These are phyloP conservation scores for Anser brachyrhynchus DNA, from an alignment of 2,113 vertebrate genomes.

Conservation along the genomic window DNA sequence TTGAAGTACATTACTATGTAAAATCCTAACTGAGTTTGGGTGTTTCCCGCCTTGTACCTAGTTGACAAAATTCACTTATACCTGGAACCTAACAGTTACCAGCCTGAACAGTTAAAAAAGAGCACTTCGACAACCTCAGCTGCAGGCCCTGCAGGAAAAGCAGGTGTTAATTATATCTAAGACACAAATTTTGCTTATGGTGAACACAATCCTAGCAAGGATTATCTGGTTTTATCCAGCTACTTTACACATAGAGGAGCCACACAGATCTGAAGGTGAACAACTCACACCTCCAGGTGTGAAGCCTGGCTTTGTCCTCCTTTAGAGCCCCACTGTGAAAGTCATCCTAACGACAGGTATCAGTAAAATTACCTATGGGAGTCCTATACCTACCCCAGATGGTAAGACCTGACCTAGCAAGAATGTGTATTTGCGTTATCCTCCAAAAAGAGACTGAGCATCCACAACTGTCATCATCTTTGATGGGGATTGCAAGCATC, in stretches of 20 bases:
- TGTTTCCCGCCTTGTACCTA: not conserved
- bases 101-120: not conserved
- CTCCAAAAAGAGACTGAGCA: not conserved
- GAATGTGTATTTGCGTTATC: not conserved
- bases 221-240: not conserved
- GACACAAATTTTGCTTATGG: not conserved
- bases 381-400: not conserved
- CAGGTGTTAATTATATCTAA: not conserved
- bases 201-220: not conserved
- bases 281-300: not conserved
- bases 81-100: not conserved
- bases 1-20: not conserved
- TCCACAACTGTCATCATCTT: not conserved
- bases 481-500: not conserved
- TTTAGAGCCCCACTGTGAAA: not conserved
- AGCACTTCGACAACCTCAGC: not conserved
- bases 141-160: not conserved
- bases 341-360: not conserved
- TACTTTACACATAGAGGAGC: rapidly evolving
- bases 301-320: not conserved
- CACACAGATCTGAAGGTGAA: not conserved
- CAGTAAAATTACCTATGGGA: not conserved
- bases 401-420: not conserved
- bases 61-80: not conserved
- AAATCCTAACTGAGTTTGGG: not conserved